Percentiles rank a stretch among this genome's conserved stretches.
Conservation (phyloP, 2,888 invertebrate species). For the Sarcophaga caerulescens region DNA sequence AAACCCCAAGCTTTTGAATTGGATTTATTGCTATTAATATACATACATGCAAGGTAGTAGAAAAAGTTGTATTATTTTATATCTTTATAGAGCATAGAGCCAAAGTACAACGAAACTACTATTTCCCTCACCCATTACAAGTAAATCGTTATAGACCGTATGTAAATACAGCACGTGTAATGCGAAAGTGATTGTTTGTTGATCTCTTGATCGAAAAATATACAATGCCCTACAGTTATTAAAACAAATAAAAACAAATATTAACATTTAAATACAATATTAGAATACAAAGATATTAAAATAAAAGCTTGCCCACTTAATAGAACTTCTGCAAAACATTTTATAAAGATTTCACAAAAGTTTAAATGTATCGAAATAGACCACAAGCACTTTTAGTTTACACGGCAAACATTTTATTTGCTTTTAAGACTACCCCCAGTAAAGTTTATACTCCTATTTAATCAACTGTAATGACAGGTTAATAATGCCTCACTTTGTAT, state of each 20-base stretch:
- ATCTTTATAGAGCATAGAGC: not conserved
- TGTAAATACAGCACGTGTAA: conserved; percentile 67
- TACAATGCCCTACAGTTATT: conserved; percentile 76
- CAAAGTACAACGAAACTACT: not conserved
- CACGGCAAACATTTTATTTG: not conserved
- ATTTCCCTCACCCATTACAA: conserved; percentile 8
- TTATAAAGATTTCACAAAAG: not conserved
- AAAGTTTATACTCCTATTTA: conserved; percentile 29
- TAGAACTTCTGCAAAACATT: not conserved
- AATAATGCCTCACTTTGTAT: conserved; percentile 45
- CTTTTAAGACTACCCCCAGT: conserved; percentile 7
- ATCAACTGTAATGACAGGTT: conserved; percentile 64
- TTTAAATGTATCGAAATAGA: not conserved
- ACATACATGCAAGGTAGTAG: not conserved
- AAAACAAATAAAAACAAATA: conserved; percentile 59
- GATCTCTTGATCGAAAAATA: conserved; percentile 78
- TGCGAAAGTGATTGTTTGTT: conserved; percentile 73
- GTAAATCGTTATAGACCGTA: not conserved
- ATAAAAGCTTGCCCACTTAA: not conserved
- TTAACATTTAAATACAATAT: conserved; percentile 33
- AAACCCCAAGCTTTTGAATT: not conserved
- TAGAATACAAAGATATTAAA: conserved; percentile 26
- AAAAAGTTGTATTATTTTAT: not conserved
- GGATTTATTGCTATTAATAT: not conserved
- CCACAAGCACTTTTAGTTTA: conserved; percentile 11